These are phyloP conservation scores for Oegoconia quadripuncta DNA, from an alignment of 2,888 invertebrate species.

Conservation along the genomic window DNA sequence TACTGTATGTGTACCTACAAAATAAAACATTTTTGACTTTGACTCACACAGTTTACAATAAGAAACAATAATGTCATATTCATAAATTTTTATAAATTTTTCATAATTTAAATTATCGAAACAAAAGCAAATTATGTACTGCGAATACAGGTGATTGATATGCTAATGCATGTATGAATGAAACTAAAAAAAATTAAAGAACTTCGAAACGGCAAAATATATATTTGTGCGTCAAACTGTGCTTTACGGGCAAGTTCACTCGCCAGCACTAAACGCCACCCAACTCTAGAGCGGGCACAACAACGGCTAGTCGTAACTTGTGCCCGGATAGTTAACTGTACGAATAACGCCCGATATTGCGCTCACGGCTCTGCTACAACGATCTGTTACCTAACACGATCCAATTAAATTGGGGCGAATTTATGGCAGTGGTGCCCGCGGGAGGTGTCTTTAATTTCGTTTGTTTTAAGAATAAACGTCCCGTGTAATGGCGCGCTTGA, in stretches of 20 bases:
- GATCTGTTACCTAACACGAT: slow-evolving; percentile 59
- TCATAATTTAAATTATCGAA: too few species aligned
- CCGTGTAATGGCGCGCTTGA: slow-evolving; percentile 26
- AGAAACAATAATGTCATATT: too few species aligned
- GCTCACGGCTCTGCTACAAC: slow-evolving; percentile 47
- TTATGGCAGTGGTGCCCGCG: slow-evolving; percentile 48
- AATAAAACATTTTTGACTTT: too few species aligned
- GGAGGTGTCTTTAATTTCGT: slow-evolving; percentile 44
- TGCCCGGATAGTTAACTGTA: slow-evolving; percentile 55
- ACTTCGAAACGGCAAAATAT: too few species aligned
- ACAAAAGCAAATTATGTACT: too few species aligned
- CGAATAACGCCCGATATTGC: slow-evolving; percentile 60
- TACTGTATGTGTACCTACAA: too few species aligned
- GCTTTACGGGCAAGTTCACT: neutral
- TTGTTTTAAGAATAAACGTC: slow-evolving; percentile 39
- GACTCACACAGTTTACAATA: too few species aligned
- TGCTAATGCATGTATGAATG: too few species aligned
- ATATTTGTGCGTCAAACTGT: too few species aligned
- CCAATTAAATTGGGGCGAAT: slow-evolving; percentile 65
- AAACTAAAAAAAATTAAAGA: too few species aligned
- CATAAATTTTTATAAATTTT: too few species aligned
- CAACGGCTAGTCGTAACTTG: slow-evolving; percentile 47
- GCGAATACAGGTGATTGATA: too few species aligned
- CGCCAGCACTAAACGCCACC: neutral
- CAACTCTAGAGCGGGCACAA: neutral